Percentiles rank a stretch among this genome's conserved stretches.
phyloP scores from a whole-genome alignment of 2,797 vertebrate genomes.

The Gallirallus australis region DNA sequence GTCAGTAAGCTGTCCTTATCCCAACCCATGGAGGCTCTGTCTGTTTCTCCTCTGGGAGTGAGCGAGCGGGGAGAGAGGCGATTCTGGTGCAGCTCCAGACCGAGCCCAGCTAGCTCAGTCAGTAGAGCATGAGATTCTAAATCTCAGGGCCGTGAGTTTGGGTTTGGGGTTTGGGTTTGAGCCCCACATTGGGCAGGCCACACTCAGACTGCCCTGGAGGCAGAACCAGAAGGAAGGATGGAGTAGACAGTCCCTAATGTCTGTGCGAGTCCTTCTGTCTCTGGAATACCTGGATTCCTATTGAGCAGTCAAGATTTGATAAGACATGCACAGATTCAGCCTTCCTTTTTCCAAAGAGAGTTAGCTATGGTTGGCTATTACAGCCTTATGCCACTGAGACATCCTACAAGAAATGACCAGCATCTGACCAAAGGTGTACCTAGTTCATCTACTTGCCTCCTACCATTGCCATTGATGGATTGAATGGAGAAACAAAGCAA shows the following conservation, averaged over 20 bases:
- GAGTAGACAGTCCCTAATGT: neutral
- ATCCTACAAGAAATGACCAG: neutral
- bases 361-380: neutral
- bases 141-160: no score
- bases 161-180: no score
- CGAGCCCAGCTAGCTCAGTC: no score
- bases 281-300: neutral
- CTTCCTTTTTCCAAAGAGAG: neutral
- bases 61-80: no score
- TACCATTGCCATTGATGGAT: neutral
- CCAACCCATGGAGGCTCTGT: no score
- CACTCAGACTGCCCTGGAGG: no score
- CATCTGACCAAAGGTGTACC: neutral
- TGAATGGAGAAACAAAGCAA: neutral
- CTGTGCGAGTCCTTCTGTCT: neutral
- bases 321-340: accelerated
- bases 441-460: neutral
- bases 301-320: neutral
- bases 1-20: no score
- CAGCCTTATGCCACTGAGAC: neutral
- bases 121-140: no score
- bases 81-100: no score
- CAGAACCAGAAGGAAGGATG: no score
- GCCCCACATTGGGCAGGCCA: no score
- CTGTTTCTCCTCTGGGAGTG: no score